These are phyloP conservation scores for Thereva nobilitata DNA, from an alignment of 2,888 invertebrate genomes.

Conservation along the genomic window DNA sequence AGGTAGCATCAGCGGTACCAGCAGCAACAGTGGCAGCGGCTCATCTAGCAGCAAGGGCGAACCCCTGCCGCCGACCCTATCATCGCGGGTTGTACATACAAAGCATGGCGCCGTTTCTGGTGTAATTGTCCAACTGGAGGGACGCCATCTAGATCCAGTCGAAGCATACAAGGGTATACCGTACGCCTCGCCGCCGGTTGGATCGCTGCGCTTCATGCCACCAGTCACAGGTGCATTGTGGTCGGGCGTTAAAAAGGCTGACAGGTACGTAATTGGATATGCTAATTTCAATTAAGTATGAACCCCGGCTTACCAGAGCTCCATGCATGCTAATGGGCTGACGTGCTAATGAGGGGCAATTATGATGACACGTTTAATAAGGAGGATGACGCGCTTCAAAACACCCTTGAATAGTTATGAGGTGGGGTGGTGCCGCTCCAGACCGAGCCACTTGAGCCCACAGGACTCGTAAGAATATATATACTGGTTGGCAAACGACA, in stretches of 20 bases:
- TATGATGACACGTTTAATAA: conserved; percentile 31
- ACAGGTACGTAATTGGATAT: conserved; percentile 59
- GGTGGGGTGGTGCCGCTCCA: background rate
- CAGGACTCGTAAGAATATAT: too few species aligned
- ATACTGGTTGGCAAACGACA: too few species aligned
- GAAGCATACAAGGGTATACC: conserved; percentile 93
- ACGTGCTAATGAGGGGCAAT: conserved; percentile 32
- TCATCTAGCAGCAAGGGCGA: conserved; percentile 50
- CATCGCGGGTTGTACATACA: conserved; percentile 82
- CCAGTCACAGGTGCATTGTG: conserved; percentile 92
- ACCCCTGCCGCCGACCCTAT: conserved; percentile 62
- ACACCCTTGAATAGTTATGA: conserved; percentile 7
- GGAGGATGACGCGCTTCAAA: conserved; percentile 3
- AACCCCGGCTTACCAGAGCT: conserved; percentile 11
- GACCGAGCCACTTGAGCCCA: background rate
- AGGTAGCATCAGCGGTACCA: conserved; percentile 47
- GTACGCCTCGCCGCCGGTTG: conserved; percentile 90
- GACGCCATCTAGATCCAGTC: conserved; percentile 81
- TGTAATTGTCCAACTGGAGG: conserved; percentile 80
- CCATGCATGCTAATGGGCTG: conserved; percentile 26
- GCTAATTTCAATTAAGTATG: conserved; percentile 28
- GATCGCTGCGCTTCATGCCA: conserved; percentile 91
- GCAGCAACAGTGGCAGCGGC: conserved; percentile 31
- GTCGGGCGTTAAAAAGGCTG: conserved; percentile 86
- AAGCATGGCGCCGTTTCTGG: conserved; percentile 88